These are phyloP conservation scores for Epinephelus moara DNA, from an alignment of 2,113 vertebrate species.

Conservation along the genomic window DNA sequence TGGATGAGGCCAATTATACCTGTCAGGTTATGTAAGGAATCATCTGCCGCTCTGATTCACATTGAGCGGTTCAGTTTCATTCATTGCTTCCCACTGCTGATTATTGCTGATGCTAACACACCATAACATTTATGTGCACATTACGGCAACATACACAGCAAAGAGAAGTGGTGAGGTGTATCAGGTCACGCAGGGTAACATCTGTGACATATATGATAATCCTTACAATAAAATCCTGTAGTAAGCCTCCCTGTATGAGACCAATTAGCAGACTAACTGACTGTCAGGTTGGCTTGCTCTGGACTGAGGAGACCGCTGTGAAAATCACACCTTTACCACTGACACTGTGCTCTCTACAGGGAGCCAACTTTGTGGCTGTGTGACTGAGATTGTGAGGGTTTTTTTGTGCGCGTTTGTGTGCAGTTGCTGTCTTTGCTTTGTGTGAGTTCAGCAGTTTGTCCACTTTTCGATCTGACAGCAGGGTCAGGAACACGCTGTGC, in stretches of 20 bases:
- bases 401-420: constrained; percentile 7
- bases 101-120: constrained; percentile 16
- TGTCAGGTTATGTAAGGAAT: constrained; percentile 50
- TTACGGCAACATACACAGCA: neutral
- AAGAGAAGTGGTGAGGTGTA: neutral
- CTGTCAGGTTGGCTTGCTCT: constrained; percentile 67
- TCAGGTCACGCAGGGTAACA: constrained; percentile 8
- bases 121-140: constrained; percentile 9
- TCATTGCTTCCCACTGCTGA: constrained; percentile 12
- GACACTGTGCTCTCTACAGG: constrained; percentile 64
- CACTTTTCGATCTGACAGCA: constrained; percentile 49
- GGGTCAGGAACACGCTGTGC: constrained; percentile 60
- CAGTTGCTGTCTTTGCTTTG: constrained; percentile 32
- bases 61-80: constrained; percentile 11
- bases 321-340: constrained; percentile 76
- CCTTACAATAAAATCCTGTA: constrained; percentile 23
- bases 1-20: constrained; percentile 66
- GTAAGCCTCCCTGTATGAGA: constrained; percentile 67
- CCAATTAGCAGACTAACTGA: constrained; percentile 77
- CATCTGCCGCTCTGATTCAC: constrained; percentile 19
- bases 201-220: constrained; percentile 55
- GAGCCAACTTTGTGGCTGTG: constrained; percentile 40
- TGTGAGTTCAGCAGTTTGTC: constrained; percentile 47
- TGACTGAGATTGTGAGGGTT: constrained; percentile 33
- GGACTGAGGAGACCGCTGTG: constrained; percentile 63